A percentile compares a stretch with the other conserved stretches of the same genome.
Conservation (phyloP, 2,113 vertebrate species). For the Poecile atricapillus region DNA sequence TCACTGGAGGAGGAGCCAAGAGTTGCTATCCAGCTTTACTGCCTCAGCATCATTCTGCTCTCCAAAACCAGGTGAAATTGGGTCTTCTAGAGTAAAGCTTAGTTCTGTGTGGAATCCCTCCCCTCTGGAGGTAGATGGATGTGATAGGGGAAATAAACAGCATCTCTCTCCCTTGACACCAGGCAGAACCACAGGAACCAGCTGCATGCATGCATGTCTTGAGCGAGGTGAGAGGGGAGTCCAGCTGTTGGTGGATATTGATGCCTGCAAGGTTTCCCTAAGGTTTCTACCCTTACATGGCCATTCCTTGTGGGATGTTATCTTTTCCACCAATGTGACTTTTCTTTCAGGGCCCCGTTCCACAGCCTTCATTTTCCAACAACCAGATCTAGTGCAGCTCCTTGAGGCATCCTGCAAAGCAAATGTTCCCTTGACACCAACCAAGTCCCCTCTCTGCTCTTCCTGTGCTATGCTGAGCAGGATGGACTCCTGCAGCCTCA, state of each 20-base stretch:
- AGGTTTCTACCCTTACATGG: not conserved
- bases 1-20: not conserved
- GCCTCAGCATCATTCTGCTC: not conserved
- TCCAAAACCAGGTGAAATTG: not conserved
- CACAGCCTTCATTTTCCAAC: not conserved
- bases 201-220: rapidly evolving
- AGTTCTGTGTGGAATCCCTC: not conserved
- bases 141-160: not conserved
- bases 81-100: not conserved
- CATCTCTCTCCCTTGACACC: not conserved
- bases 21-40: not conserved
- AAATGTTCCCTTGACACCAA: not conserved
- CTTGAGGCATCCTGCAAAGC: not conserved
- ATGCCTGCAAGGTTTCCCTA: rapidly evolving
- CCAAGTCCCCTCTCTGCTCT: not conserved
- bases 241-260: not conserved
- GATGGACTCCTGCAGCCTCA: not conserved
- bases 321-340: rapidly evolving
- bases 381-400: not conserved
- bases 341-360: not conserved
- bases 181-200: not conserved
- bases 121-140: not conserved
- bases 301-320: not conserved
- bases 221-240: not conserved
- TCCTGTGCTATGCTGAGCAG: not conserved